Conservation (phyloP, 2,888 invertebrate species). For the Fragum fragum region DNA sequence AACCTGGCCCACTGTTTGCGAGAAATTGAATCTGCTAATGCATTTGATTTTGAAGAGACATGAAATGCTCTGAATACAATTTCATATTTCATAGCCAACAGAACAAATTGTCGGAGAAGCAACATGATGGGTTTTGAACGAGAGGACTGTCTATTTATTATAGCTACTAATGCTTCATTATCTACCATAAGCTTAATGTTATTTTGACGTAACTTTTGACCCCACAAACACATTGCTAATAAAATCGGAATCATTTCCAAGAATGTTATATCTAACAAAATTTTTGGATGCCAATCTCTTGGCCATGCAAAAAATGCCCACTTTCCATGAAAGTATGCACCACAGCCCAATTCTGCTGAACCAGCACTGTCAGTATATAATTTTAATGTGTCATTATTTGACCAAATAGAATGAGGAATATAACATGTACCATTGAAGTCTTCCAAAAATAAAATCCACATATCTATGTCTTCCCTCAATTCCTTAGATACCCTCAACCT, state of each 20-base stretch:
- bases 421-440: too few species aligned
- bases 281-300: background rate
- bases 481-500: constrained; percentile 25
- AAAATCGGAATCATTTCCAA: constrained; percentile 18
- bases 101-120: too few species aligned
- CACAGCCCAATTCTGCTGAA: constrained; percentile 13
- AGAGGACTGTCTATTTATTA: too few species aligned
- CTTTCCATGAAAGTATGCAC: constrained; percentile 10
- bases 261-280: constrained; percentile 14
- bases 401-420: too few species aligned
- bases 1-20: too few species aligned
- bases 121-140: too few species aligned
- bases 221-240: constrained; percentile 12
- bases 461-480: constrained; percentile 24
- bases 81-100: too few species aligned
- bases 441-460: too few species aligned
- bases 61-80: too few species aligned
- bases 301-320: constrained; percentile 30
- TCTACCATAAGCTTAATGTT: constrained; percentile 10
- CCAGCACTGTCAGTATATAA: constrained; percentile 50
- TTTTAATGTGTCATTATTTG: constrained; percentile 14
- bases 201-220: background rate
- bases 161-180: constrained; percentile 18
- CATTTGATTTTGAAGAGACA: too few species aligned
- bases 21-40: too few species aligned